Conservation (phyloP, 2,888 invertebrate genomes). For the Alloplasta piceator region DNA sequence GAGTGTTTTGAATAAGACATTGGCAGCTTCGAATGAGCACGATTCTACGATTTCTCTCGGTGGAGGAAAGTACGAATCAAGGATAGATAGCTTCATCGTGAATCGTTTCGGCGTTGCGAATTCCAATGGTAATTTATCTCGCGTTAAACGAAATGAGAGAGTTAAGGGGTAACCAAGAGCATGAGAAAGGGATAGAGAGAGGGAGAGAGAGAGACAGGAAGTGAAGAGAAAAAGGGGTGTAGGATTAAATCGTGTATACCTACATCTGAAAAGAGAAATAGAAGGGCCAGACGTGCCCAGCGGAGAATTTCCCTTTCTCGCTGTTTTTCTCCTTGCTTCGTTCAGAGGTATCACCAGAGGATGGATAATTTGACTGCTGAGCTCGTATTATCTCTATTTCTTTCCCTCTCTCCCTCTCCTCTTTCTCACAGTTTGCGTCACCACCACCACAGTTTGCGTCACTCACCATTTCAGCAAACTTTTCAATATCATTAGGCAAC, state of each 20-base stretch:
- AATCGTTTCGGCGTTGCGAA: conserved; percentile 9
- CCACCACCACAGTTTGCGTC: conserved; percentile 1
- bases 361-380: conserved; percentile 41
- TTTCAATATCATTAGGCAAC: conserved; percentile 57
- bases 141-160: conserved; percentile 45
- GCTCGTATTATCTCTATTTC: neutral
- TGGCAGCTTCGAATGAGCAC: conserved; percentile 2
- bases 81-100: neutral
- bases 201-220: too few species aligned
- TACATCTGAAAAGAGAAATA: conserved; percentile 29
- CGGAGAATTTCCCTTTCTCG: conserved; percentile 31
- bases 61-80: neutral
- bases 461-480: conserved; percentile 37
- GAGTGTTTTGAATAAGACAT: neutral
- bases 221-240: neutral
- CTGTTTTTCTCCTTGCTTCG: conserved; percentile 36
- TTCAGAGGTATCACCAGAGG: conserved; percentile 33
- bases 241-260: conserved; percentile 2
- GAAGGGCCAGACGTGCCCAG: conserved; percentile 32
- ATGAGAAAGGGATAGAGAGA: conserved; percentile 1
- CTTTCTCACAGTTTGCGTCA: conserved; percentile 1
- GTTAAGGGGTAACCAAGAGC: neutral
- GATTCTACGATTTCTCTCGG: conserved; percentile 7
- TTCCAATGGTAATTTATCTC: conserved; percentile 48
- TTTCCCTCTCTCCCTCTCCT: conserved; percentile 20